A percentile compares a stretch with the other conserved stretches of the same genome.
Conservation (phyloP, 2,797 vertebrate genomes). For the Oreonectes daqikongensis region DNA sequence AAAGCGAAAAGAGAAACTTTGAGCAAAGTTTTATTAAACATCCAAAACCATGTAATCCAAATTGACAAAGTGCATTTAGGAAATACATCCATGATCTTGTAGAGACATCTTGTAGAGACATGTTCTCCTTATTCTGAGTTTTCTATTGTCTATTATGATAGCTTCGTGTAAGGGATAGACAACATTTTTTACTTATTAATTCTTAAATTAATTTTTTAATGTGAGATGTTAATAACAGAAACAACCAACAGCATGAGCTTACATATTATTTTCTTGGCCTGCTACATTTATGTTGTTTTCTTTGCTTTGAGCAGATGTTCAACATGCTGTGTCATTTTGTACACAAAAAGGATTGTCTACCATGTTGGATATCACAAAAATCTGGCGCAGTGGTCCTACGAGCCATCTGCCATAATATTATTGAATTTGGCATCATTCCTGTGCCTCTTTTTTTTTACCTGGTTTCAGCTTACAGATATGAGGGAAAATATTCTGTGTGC, state of each 20-base stretch:
- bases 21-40: background rate
- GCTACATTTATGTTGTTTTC: background rate
- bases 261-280: constrained; percentile 7
- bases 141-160: background rate
- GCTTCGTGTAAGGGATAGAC: background rate
- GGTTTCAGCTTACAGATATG: constrained; percentile 5
- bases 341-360: constrained; percentile 14
- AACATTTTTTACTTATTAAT: background rate
- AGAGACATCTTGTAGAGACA: background rate
- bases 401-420: constrained; percentile 47
- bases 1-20: background rate
- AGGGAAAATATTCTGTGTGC: background rate
- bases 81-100: background rate
- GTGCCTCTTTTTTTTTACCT: constrained; percentile 12
- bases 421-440: constrained; percentile 14
- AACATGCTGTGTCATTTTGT: constrained; percentile 29
- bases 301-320: constrained; percentile 35
- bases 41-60: background rate
- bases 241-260: background rate
- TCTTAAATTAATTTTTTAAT: background rate
- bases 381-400: constrained; percentile 16
- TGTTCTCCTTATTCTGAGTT: background rate
- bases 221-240: constrained; percentile 1
- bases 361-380: constrained; percentile 18
- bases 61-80: background rate